Conservation (phyloP, 1,140 invertebrate species). For the Ceratosolen fusciceps region DNA sequence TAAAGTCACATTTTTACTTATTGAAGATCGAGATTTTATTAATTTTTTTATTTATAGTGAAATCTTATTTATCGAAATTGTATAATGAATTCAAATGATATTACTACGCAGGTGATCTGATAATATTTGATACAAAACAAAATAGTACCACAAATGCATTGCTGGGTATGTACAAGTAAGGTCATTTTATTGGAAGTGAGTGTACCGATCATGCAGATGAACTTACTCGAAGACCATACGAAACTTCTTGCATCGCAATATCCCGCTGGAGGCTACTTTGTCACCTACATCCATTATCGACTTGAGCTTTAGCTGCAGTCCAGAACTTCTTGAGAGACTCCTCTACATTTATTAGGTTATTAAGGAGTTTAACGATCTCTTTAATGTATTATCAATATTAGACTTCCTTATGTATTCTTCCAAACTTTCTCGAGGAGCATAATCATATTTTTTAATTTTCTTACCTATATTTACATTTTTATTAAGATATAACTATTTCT, state of each 20-base stretch:
- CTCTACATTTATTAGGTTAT: slow-evolving; percentile 74
- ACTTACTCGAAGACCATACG: slow-evolving; percentile 83
- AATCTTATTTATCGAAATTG: no score
- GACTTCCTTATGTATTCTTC: not conserved
- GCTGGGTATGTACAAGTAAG: slow-evolving; percentile 81
- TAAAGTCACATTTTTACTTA: no score
- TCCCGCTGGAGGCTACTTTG: slow-evolving; percentile 59
- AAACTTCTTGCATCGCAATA: slow-evolving; percentile 82
- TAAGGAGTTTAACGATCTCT: slow-evolving; percentile 71
- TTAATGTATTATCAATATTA: slow-evolving; percentile 56
- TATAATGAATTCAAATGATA: no score
- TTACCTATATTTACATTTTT: no score
- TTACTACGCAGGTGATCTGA: no score
- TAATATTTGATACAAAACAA: no score
- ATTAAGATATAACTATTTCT: not conserved
- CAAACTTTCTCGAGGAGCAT: not conserved
- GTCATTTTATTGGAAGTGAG: slow-evolving; percentile 82
- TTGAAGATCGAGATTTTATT: no score
- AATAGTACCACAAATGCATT: no score
- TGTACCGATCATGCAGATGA: slow-evolving; percentile 76
- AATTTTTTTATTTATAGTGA: no score
- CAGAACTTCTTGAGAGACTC: slow-evolving; percentile 74
- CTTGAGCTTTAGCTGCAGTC: slow-evolving; percentile 75
- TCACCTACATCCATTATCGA: slow-evolving; percentile 81
- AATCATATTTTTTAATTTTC: no score